phyloP scores from a whole-genome alignment of 2,113 vertebrate species.

The Rostratula benghalensis region DNA sequence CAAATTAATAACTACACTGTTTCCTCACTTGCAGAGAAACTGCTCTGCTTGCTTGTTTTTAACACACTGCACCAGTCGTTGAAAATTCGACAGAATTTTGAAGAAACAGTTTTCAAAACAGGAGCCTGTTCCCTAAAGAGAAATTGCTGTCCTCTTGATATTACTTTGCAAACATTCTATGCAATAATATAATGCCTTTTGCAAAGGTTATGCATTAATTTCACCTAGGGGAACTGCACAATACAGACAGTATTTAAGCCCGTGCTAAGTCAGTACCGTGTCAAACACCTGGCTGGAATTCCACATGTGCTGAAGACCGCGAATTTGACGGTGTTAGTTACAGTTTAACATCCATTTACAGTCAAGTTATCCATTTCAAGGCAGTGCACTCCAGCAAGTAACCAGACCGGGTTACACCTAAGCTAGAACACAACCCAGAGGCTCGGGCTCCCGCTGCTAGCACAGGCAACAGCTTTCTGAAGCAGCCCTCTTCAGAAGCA shows the following conservation, averaged over 20 bases:
- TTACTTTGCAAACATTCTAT: neutral
- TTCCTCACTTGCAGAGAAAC: neutral
- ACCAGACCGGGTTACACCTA: neutral
- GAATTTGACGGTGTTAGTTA: neutral
- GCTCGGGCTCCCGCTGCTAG: neutral
- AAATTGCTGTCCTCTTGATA: neutral
- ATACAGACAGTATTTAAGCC: neutral
- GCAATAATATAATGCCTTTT: neutral
- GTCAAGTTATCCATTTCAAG: neutral
- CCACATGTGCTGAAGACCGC: neutral
- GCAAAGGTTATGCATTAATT: neutral
- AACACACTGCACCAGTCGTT: fast-evolving
- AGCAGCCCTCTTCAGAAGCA: fast-evolving
- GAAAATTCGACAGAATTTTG: neutral
- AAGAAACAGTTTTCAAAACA: neutral
- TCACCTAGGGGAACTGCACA: neutral
- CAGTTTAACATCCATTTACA: neutral
- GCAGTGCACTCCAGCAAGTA: neutral
- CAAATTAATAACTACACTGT: neutral
- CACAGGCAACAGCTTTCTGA: neutral
- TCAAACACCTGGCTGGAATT: neutral
- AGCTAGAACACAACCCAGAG: neutral
- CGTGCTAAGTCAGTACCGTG: neutral
- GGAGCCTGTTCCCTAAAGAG: neutral
- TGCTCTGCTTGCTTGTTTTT: neutral